Evolutionary conservation across 2,888 invertebrate species (phyloP).

Genomic region (Corbicula japonica): DNA sequence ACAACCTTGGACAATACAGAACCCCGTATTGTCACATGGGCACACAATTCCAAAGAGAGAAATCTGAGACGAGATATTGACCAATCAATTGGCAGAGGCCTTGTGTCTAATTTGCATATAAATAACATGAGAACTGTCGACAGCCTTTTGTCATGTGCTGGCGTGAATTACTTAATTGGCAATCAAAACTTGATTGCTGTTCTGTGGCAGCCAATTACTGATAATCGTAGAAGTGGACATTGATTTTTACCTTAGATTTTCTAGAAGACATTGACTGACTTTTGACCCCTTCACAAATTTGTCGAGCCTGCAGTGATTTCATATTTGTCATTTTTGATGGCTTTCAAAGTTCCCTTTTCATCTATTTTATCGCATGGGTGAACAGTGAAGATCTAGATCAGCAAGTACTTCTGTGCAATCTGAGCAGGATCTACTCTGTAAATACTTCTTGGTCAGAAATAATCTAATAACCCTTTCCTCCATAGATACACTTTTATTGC

Average conservation of each 20-base stretch:
- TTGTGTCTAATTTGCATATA: slow-evolving; percentile 33
- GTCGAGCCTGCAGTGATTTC: too few species aligned
- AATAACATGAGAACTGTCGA: slow-evolving; percentile 31
- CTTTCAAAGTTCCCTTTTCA: too few species aligned
- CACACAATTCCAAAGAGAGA: slow-evolving; percentile 21
- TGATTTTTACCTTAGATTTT: slow-evolving; percentile 14
- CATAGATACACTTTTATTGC: too few species aligned
- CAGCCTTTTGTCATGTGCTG: slow-evolving; percentile 32
- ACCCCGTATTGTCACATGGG: slow-evolving; percentile 18
- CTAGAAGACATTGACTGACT: too few species aligned
- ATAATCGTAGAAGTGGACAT: slow-evolving; percentile 20
- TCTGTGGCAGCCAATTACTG: slow-evolving; percentile 1
- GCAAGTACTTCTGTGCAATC: too few species aligned
- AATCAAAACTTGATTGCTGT: slow-evolving; percentile 25
- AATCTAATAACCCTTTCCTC: too few species aligned
- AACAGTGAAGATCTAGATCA: too few species aligned
- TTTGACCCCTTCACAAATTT: too few species aligned
- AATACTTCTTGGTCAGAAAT: too few species aligned
- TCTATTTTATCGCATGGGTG: too few species aligned
- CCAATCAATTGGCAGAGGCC: slow-evolving; percentile 33
- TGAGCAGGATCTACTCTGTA: too few species aligned
- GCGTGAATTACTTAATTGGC: slow-evolving; percentile 46
- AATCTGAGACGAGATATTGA: slow-evolving; percentile 36
- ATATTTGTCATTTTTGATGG: too few species aligned
- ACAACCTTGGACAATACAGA: slow-evolving; percentile 17